phyloP scores from a whole-genome alignment of 2,113 vertebrate genomes.

The Poeciliopsis occidentalis region DNA sequence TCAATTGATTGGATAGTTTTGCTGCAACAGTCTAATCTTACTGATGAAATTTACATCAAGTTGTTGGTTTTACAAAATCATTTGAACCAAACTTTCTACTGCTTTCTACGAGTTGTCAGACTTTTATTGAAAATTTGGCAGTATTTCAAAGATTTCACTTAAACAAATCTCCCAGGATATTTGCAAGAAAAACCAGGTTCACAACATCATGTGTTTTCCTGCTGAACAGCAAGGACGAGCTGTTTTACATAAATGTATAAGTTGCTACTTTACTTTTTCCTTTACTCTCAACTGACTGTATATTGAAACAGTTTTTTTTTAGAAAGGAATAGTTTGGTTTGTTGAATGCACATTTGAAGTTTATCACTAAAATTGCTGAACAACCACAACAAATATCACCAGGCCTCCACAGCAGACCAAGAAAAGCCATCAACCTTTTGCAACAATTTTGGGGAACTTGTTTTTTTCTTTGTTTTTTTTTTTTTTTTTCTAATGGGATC shows the following conservation, averaged over 20 bases:
- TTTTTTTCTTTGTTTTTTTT: too few relatives aligned
- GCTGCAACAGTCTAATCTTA: neutral
- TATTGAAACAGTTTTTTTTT: neutral
- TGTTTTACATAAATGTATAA: too few relatives aligned
- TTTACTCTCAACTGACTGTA: neutral
- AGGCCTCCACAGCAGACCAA: neutral
- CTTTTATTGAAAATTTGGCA: too few relatives aligned
- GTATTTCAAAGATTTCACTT: too few relatives aligned
- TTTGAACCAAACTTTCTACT: neutral
- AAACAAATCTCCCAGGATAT: too few relatives aligned
- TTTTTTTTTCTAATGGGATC: too few relatives aligned
- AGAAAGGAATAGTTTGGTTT: neutral
- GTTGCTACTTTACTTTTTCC: too few relatives aligned
- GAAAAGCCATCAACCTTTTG: neutral
- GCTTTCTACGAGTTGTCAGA: too few relatives aligned
- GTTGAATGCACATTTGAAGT: neutral
- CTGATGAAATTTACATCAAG: neutral
- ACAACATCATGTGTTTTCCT: too few relatives aligned
- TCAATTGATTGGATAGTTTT: neutral
- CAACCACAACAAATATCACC: too few relatives aligned
- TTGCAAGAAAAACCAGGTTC: too few relatives aligned
- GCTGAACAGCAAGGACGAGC: too few relatives aligned
- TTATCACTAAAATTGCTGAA: neutral
- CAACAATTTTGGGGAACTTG: neutral
- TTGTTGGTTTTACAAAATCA: neutral